Conservation (phyloP, 2,113 vertebrate species). For the Limnothrissa miodon region DNA sequence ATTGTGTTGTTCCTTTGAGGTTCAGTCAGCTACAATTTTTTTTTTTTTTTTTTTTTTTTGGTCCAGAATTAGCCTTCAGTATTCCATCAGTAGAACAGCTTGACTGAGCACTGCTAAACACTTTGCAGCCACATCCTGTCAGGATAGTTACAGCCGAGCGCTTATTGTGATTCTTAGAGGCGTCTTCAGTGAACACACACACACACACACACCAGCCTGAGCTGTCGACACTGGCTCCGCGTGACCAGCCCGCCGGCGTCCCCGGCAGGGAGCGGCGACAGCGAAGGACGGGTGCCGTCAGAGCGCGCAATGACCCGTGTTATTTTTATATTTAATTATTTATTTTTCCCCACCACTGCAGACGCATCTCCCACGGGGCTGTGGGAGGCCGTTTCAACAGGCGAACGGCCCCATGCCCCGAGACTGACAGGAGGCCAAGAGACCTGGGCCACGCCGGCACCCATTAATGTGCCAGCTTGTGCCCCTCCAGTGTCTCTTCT, state of each 20-base stretch:
- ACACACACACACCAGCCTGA: slow-evolving; percentile 12
- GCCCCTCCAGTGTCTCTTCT: background rate
- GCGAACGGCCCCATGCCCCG: background rate
- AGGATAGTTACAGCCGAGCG: background rate
- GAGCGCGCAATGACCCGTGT: slow-evolving; percentile 69
- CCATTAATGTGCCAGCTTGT: slow-evolving; percentile 49
- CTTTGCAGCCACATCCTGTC: background rate
- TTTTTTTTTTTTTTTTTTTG: no score
- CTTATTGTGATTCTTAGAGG: background rate
- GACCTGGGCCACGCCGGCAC: slow-evolving; percentile 43
- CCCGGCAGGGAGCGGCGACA: slow-evolving; percentile 61
- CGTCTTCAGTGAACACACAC: slow-evolving; percentile 10
- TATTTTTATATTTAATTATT: slow-evolving; percentile 50
- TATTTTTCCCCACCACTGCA: background rate
- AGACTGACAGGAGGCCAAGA: slow-evolving; percentile 55
- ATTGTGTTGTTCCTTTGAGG: background rate
- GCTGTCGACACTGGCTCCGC: slow-evolving; percentile 31
- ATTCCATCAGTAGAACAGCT: background rate
- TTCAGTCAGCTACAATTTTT: background rate
- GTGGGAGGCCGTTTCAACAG: slow-evolving; percentile 12
- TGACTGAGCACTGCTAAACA: slow-evolving; percentile 5
- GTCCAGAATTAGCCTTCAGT: background rate
- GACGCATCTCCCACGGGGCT: slow-evolving; percentile 24
- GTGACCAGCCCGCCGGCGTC: slow-evolving; percentile 23
- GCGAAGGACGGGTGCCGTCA: slow-evolving; percentile 71